Evolutionary conservation across 2,888 invertebrate genomes (phyloP).

Genomic region (Caenorhabditis sp.): DNA sequence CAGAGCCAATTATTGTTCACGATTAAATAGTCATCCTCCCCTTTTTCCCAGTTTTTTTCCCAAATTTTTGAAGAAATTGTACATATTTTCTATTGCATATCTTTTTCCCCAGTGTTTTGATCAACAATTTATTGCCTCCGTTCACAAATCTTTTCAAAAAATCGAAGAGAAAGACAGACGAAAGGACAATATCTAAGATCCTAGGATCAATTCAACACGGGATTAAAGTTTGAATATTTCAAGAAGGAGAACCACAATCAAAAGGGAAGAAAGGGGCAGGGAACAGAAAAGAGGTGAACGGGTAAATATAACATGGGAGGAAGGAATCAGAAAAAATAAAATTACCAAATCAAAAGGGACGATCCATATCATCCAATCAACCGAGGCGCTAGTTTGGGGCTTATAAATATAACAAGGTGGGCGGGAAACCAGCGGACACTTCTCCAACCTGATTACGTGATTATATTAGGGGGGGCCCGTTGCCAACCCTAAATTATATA

Average conservation of each 20-base stretch:
- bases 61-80: too few relatives aligned
- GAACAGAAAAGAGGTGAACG: constrained; percentile 10
- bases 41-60: neutral
- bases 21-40: neutral
- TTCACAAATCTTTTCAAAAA: neutral
- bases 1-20: constrained; percentile 33
- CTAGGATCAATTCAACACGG: constrained; percentile 4
- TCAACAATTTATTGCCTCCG: constrained; percentile 6
- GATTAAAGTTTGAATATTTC: neutral
- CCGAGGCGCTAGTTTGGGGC: constrained; percentile 39
- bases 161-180: neutral
- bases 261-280: neutral
- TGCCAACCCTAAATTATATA: too few relatives aligned
- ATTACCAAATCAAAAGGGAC: constrained; percentile 37
- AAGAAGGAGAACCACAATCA: neutral
- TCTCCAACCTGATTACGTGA: constrained; percentile 1
- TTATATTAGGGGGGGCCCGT: too few relatives aligned
- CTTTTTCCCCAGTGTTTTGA: too few relatives aligned
- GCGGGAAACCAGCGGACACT: constrained; percentile 30
- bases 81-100: too few relatives aligned
- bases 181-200: neutral
- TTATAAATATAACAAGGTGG: constrained; percentile 41
- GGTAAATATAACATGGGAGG: neutral
- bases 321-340: constrained; percentile 21
- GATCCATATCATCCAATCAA: constrained; percentile 52